Percentiles rank a stretch among this genome's conserved stretches.
Conservation (phyloP, 1,140 invertebrate species). For the Achatina immaculata region DNA sequence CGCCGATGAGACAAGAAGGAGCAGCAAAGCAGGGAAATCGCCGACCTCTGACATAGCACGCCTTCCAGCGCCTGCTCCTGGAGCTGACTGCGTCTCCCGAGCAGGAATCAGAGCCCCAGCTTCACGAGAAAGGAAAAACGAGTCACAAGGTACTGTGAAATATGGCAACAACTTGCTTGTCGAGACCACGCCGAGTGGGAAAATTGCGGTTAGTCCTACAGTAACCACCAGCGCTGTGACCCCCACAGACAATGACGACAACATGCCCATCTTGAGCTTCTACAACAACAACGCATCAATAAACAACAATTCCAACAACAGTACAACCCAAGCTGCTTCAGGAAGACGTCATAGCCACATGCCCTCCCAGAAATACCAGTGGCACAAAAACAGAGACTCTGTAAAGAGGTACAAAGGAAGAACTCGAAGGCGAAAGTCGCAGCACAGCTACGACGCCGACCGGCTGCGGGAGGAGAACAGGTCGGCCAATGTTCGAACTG, state of each 20-base stretch:
- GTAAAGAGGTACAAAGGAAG: slow-evolving; percentile 28
- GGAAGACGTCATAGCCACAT: slow-evolving; percentile 10
- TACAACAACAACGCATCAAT: not conserved
- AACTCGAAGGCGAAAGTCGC: slow-evolving; percentile 10
- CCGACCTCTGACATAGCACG: too few species aligned
- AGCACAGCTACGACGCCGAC: slow-evolving; percentile 43
- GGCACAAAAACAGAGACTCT: slow-evolving; percentile 27
- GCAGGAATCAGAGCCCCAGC: too few species aligned
- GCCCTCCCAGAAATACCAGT: slow-evolving; percentile 16
- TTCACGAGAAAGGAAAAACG: too few species aligned
- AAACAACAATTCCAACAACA: slow-evolving; percentile 29
- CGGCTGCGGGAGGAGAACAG: slow-evolving; percentile 48
- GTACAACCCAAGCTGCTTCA: not conserved
- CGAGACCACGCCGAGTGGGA: not conserved
- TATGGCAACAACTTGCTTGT: not conserved
- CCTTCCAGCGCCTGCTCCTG: too few species aligned
- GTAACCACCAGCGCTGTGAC: not conserved
- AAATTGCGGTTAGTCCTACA: not conserved
- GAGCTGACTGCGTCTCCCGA: too few species aligned
- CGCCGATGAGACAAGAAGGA: not conserved
- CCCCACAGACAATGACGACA: slow-evolving; percentile 21
- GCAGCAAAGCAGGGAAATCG: too few species aligned
- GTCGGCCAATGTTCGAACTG: slow-evolving; percentile 60
- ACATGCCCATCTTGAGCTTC: slow-evolving; percentile 20
- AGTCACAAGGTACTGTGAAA: not conserved